These are phyloP conservation scores for Drosophila watanabei DNA, from an alignment of 1,140 invertebrate genomes.

Conservation along the genomic window DNA sequence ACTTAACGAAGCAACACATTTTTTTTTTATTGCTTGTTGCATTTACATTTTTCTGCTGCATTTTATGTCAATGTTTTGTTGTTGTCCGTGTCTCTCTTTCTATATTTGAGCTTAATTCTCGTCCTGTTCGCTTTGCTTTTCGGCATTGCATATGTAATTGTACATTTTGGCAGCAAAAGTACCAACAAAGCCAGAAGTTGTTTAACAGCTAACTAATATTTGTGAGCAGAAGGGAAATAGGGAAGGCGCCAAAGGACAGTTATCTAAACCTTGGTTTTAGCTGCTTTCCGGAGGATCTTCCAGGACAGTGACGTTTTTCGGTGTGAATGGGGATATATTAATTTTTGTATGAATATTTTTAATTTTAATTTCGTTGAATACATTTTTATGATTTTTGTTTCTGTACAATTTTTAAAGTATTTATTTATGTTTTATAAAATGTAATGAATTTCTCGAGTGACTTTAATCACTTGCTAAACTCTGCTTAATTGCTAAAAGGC, in stretches of 20 bases:
- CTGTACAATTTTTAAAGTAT: neutral
- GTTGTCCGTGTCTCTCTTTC: neutral
- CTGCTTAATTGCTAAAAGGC: no score
- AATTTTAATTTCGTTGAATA: no score
- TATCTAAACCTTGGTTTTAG: slow-evolving; percentile 33
- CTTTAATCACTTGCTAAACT: neutral
- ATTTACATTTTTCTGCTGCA: slow-evolving; percentile 58
- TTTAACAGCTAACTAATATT: slow-evolving; percentile 69
- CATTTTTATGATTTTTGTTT: neutral
- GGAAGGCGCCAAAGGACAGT: slow-evolving; percentile 32
- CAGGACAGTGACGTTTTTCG: no score
- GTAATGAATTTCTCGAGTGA: accelerated
- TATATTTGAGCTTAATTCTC: slow-evolving; percentile 25
- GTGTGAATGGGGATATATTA: no score
- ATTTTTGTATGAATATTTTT: neutral
- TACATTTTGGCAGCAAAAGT: slow-evolving; percentile 32
- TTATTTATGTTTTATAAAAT: neutral
- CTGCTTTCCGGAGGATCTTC: neutral
- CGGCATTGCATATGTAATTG: slow-evolving; percentile 73
- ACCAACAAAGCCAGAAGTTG: slow-evolving; percentile 39
- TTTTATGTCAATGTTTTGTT: slow-evolving; percentile 47
- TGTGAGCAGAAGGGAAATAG: slow-evolving; percentile 7
- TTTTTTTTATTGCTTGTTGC: slow-evolving; percentile 69
- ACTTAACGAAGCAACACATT: slow-evolving; percentile 78
- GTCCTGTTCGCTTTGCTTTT: slow-evolving; percentile 44